Evolutionary conservation across 2,888 invertebrate genomes (phyloP), one percentile per base, ranked within the genome.

Genomic region (Caenorhabditis sp.): DNA sequence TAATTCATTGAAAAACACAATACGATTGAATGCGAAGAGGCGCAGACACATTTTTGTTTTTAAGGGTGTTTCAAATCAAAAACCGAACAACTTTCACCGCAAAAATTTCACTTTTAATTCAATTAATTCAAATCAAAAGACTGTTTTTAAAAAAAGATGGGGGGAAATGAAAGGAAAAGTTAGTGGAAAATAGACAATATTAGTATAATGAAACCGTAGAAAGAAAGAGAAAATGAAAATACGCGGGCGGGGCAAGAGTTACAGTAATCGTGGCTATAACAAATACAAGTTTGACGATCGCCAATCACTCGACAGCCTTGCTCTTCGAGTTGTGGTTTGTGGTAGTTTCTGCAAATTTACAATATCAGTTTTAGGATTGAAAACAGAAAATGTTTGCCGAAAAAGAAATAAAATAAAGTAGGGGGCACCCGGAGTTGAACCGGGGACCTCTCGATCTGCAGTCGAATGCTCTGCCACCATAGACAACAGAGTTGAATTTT

Each of bases 401-500:
- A 27, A 65, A 56, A 41, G 15, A 11, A 6, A 41, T 55, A 65
- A 63, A 65, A 56, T 5, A 26, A 65, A 41, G 20, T 58, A 59
- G 66, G 55, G 59, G 61, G 66, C 56, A 65, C 65, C 65, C 59
- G 65, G 66, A 66, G 62, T 61, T 63, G 62, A 72, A 72, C 56
- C 86, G 78, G 82, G 81, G 86, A 86, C 86, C 85, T 86, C 85
- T 86, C 85, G 86, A 86, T 86, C 86, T 86, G 86, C 86, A 86
- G 85, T 86, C 86, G 85, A 86, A 85, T 86, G 86, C 86, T 86
- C 86, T 86, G 78, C 86, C 86, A 84, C 86, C n/a, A n/a, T n/a
- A n/a, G n/a, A n/a, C n/a, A n/a, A n/a, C n/a, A n/a, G n/a, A n/a
- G n/a, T n/a, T n/a, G n/a, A n/a, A n/a, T n/a, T n/a, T n/a, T n/a